A percentile compares a stretch with the other conserved stretches of the same genome.
Conservation (phyloP, 2,797 vertebrate species). For the Danio tinwini region DNA sequence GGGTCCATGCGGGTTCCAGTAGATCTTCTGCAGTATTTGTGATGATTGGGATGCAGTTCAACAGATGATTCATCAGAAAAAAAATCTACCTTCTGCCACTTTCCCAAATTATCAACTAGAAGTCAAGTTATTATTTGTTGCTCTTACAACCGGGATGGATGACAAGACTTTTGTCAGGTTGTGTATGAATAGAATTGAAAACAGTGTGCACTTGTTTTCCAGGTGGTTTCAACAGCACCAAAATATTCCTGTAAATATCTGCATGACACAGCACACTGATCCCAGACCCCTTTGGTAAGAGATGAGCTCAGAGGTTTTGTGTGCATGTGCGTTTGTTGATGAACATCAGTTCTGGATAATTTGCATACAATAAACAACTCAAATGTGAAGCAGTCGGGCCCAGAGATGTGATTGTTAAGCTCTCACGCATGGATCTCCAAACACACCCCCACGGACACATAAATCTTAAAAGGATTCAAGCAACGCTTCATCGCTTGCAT, state of each 20-base stretch:
- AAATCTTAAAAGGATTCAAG: conserved; percentile 19
- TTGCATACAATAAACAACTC: conserved; percentile 36
- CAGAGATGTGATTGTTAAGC: conserved; percentile 16
- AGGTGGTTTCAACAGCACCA: neutral
- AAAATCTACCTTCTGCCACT: too few relatives aligned
- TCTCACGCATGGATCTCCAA: neutral
- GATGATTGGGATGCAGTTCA: too few relatives aligned
- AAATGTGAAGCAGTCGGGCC: conserved; percentile 26
- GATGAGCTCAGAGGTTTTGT: conserved; percentile 37
- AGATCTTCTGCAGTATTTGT: too few relatives aligned
- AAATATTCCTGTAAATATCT: conserved; percentile 27
- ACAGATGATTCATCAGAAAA: too few relatives aligned
- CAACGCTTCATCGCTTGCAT: neutral
- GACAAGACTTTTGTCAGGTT: too few relatives aligned
- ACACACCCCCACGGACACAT: conserved; percentile 10
- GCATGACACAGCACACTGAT: neutral
- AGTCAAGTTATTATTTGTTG: too few relatives aligned
- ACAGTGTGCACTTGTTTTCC: neutral
- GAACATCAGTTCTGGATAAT: conserved; percentile 44
- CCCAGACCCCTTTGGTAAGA: conserved; percentile 1
- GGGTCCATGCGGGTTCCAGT: too few relatives aligned
- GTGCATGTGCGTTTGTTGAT: conserved; percentile 2
- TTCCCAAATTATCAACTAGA: too few relatives aligned
- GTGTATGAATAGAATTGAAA: too few relatives aligned
- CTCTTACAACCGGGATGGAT: too few relatives aligned